Evolutionary conservation across 1,140 invertebrate genomes (phyloP).

Genomic region (Drosophila murphyi): DNA sequence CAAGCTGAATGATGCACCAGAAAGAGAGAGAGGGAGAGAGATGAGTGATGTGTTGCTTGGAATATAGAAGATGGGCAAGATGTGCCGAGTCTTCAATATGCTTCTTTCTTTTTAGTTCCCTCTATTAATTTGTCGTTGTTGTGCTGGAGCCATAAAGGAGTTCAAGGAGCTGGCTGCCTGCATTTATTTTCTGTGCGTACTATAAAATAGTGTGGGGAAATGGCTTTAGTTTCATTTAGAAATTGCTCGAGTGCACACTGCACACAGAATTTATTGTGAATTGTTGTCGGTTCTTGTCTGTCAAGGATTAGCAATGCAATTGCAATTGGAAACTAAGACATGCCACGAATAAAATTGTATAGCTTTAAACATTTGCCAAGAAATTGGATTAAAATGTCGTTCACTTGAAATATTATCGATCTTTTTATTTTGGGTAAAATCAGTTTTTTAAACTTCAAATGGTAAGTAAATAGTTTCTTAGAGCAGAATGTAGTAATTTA

Average conservation of each 20-base stretch:
- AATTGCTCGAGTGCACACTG: conserved; percentile 14
- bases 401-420: background rate
- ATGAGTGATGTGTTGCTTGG: background rate
- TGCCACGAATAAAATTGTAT: conserved; percentile 5
- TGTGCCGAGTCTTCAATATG: conserved; percentile 50
- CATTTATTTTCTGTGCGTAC: conserved; percentile 54
- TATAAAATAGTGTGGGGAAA: conserved; percentile 45
- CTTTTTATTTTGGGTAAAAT: background rate
- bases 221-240: conserved; percentile 49
- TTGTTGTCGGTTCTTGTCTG: conserved; percentile 8
- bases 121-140: conserved; percentile 29
- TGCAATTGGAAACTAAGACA: conserved; percentile 3
- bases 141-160: conserved; percentile 46
- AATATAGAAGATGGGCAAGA: conserved; percentile 5
- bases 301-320: conserved; percentile 16
- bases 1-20: conserved; percentile 10
- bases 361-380: background rate
- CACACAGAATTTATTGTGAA: conserved; percentile 46
- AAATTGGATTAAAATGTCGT: background rate
- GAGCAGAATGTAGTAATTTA: too few species aligned
- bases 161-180: conserved; percentile 58
- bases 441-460: too few species aligned
- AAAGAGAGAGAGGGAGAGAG: conserved; percentile 1
- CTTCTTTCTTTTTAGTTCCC: conserved; percentile 38
- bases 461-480: too few species aligned